Evolutionary conservation across 2,113 vertebrate genomes (phyloP).

Genomic region (Eurystomus gularis): DNA sequence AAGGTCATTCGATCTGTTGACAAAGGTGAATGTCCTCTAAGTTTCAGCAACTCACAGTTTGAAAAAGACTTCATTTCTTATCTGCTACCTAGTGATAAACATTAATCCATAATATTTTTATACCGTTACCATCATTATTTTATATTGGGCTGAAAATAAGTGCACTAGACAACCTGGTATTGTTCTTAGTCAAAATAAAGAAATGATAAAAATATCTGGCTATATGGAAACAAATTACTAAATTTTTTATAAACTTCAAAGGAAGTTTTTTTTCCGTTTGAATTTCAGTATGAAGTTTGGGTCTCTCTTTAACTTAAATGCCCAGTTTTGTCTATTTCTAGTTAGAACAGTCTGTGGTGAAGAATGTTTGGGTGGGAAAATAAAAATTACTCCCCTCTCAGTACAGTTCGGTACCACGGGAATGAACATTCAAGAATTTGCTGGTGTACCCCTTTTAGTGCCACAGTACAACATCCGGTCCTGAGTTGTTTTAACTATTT

Average conservation of each 20-base stretch:
- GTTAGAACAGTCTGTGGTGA: neutral
- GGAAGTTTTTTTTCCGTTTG: neutral
- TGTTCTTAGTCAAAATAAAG: neutral
- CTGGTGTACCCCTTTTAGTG: neutral
- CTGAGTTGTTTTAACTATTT: neutral
- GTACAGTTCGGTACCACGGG: neutral
- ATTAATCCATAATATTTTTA: neutral
- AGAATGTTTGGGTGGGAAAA: neutral
- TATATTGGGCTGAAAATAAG: neutral
- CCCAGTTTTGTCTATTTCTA: neutral
- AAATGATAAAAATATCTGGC: neutral
- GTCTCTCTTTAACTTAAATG: neutral
- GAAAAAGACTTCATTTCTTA: neutral
- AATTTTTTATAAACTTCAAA: neutral
- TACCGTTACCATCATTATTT: neutral
- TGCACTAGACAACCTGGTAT: neutral
- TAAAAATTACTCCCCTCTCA: neutral
- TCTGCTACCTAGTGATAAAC: neutral
- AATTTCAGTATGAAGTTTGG: neutral
- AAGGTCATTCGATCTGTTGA: neutral
- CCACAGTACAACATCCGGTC: neutral
- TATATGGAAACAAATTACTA: neutral
- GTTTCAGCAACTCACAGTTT: neutral
- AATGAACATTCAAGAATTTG: neutral
- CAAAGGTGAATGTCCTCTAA: neutral